phyloP scores from a whole-genome alignment of 1,140 invertebrate species.

The Thrips palmi region DNA sequence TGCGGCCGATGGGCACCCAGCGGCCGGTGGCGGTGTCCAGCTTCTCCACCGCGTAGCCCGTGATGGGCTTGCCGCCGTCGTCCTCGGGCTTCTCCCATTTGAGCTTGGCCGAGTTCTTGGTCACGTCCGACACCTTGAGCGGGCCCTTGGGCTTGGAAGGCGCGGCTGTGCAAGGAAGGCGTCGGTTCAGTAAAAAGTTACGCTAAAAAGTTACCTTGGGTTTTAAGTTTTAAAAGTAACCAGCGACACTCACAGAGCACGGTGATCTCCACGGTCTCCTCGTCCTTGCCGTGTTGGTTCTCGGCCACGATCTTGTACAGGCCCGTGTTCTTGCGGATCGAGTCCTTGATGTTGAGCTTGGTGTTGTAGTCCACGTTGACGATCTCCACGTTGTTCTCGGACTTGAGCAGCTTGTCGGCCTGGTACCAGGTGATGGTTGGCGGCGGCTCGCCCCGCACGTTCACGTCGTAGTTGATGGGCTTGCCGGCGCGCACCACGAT shows the following conservation, averaged over 20 bases:
- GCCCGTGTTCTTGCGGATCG: conserved; percentile 66
- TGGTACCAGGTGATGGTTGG: conserved; percentile 82
- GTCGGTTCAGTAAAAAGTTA: too few relatives aligned
- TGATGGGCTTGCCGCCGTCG: conserved; percentile 92
- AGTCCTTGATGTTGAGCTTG: conserved; percentile 72
- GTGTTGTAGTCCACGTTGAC: conserved; percentile 86
- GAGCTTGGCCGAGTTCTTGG: conserved; percentile 78
- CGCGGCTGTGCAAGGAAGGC: conserved; percentile 30
- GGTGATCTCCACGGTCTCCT: conserved; percentile 82
- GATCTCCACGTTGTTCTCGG: conserved; percentile 59
- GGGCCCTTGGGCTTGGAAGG: conserved; percentile 77
- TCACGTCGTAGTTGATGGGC: conserved; percentile 78
- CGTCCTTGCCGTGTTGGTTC: conserved; percentile 83
- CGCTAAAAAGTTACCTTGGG: not conserved
- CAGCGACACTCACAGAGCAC: conserved; percentile 49
- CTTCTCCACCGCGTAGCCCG: conserved; percentile 93
- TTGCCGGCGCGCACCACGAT: conserved; percentile 82
- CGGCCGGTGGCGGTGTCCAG: conserved; percentile 82
- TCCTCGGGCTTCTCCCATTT: conserved; percentile 96
- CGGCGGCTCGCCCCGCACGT: conserved; percentile 84
- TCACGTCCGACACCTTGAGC: conserved; percentile 81
- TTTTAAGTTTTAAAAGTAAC: not conserved
- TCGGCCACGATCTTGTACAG: conserved; percentile 80
- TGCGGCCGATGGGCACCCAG: conserved; percentile 80
- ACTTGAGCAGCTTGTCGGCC: conserved; percentile 32